Evolutionary conservation across 2,888 invertebrate species (phyloP).

Genomic region (Drosophila suboccidentalis): DNA sequence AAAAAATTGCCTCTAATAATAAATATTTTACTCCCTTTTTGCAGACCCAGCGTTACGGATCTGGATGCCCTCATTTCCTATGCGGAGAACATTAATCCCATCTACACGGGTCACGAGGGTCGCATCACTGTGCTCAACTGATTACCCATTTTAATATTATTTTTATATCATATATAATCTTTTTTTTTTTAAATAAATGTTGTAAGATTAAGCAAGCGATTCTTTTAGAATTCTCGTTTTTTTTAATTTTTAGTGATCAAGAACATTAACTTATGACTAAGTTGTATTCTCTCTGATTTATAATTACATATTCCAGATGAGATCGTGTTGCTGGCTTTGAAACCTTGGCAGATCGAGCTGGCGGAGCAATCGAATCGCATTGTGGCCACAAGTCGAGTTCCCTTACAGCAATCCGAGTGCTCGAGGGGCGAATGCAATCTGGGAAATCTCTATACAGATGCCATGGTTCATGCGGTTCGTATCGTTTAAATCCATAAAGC

Average conservation of each 20-base stretch:
- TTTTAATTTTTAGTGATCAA: not conserved
- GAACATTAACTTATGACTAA: no score
- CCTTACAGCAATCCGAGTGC: conserved; percentile 87
- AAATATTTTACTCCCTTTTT: conserved; percentile 8
- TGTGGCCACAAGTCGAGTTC: conserved; percentile 88
- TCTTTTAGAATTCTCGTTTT: not conserved
- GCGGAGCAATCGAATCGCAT: conserved; percentile 86
- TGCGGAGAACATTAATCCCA: conserved; percentile 57
- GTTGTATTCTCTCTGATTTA: no score
- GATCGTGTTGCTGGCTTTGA: conserved; percentile 87
- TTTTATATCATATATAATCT: not conserved
- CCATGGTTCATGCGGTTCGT: conserved; percentile 88
- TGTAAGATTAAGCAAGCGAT: conserved; percentile 5
- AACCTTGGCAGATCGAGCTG: conserved; percentile 87
- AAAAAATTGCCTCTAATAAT: no score
- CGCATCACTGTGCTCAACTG: conserved; percentile 69
- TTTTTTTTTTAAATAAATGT: conserved; percentile 19
- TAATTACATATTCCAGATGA: conserved; percentile 85
- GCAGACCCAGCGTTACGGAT: conserved; percentile 64
- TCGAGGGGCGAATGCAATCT: conserved; percentile 90
- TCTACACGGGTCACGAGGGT: conserved; percentile 69
- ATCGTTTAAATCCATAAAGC: no score
- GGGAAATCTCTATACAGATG: conserved; percentile 91
- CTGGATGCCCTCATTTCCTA: conserved; percentile 77
- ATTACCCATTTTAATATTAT: not conserved